phyloP scores from a whole-genome alignment of 2,888 invertebrate species.

The Tenthredo amoena region DNA sequence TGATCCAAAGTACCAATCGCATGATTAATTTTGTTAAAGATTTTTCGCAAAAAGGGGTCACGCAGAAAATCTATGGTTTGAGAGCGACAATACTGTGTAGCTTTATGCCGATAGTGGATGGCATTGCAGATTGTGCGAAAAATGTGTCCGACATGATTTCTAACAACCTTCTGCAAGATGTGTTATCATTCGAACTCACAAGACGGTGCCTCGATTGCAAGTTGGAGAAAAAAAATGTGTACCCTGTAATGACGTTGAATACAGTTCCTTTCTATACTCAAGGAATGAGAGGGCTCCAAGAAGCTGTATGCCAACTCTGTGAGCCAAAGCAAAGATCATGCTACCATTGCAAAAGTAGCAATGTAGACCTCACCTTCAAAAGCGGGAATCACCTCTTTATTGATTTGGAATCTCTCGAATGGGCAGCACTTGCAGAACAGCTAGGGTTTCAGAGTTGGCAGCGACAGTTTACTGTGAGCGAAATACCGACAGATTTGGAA shows the following conservation, averaged over 20 bases:
- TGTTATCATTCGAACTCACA: not conserved
- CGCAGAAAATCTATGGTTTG: not conserved
- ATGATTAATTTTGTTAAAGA: not conserved
- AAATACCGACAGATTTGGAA: not conserved
- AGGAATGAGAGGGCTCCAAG: not conserved
- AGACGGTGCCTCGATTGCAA: not conserved
- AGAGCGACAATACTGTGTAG: not conserved
- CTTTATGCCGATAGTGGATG: not conserved
- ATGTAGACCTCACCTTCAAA: not conserved
- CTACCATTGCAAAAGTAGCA: constrained; percentile 21
- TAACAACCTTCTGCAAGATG: not conserved
- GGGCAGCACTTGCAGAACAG: not conserved
- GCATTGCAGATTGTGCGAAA: not conserved
- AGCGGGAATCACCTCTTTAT: constrained; percentile 6
- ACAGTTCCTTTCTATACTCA: not conserved
- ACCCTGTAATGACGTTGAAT: not conserved
- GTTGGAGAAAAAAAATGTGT: not conserved
- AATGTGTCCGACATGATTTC: not conserved
- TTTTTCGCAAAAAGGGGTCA: not conserved
- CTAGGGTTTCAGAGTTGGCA: not conserved
- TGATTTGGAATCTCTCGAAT: constrained; percentile 5
- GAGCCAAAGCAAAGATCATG: not conserved
- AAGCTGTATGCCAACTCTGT: not conserved
- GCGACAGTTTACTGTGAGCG: not conserved
- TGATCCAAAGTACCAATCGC: not conserved